Evolutionary conservation across 2,113 vertebrate genomes (phyloP), one percentile per base, ranked within the genome.

Genomic region (Nesogale talazaci): DNA sequence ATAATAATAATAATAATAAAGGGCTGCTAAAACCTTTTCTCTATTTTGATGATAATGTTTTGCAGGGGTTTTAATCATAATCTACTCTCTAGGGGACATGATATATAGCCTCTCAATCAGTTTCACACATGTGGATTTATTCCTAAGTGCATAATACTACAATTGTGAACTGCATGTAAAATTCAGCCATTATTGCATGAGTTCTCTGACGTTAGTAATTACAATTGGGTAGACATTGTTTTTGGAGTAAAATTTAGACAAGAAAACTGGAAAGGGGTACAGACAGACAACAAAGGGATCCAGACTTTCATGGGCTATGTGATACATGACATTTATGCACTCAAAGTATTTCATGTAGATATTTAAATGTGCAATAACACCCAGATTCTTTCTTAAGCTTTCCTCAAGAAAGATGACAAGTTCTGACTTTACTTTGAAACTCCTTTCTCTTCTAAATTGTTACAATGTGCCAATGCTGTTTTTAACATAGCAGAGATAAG

Each of bases 231-330:
- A 82, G 23, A 14, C 0, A 40, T 31, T 56, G 1, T 89, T 96
- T 78, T 9, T 19, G 69, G 19, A 92, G 82, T 65, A 78, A 70
- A 81, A 2, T 12, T 22, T 79, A 72, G 29, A 7, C 7, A 77
- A 88, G 29, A 92, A 70, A 76, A 89, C 7, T 82, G 36, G 90
- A 90, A 79, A 78, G 17, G 4, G 8, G 38, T 56, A 77, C 52
- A 70, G 61, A 67, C 42, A 83, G 59, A 75, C 22, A 79, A 9
- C 23, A 87, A 65, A 70, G 57, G 1, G 77, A 80, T 61, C 22
- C 72, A 76, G n/a, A 2, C 10, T 72, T 86, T 65, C 23, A 38
- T 52, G 7, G 2, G 0, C 16, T 85, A 78, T 87, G 3, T 23
- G 29, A 34, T 61, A 36, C 16, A 61, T 61, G 59, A 61, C 59